phyloP scores from a whole-genome alignment of 2,113 vertebrate species.

The Cranoglanis bouderius region DNA sequence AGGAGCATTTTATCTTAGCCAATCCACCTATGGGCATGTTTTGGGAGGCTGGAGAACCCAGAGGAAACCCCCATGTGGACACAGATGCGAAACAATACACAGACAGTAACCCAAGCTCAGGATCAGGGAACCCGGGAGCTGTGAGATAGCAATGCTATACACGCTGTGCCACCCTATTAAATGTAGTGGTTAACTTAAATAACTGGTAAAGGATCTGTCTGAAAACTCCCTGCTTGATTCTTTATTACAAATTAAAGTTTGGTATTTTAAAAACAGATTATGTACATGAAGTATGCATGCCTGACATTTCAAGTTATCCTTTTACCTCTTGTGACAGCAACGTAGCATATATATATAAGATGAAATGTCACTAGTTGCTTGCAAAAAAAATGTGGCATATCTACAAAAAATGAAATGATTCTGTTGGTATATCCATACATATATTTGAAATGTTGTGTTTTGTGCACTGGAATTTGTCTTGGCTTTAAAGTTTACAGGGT shows the following conservation, averaged over 20 bases:
- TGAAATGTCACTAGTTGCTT: constrained; percentile 35
- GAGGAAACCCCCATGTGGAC: neutral
- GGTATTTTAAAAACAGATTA: constrained; percentile 3
- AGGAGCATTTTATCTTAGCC: neutral
- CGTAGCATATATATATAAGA: constrained; percentile 31
- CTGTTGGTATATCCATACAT: constrained; percentile 44
- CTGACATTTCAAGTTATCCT: constrained; percentile 42
- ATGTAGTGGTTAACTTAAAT: neutral
- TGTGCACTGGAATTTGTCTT: constrained; percentile 44
- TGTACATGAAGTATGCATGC: neutral
- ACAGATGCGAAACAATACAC: neutral
- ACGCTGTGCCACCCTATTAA: neutral
- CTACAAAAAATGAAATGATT: constrained; percentile 44
- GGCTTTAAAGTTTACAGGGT: constrained; percentile 48
- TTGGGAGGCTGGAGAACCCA: neutral
- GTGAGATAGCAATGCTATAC: neutral
- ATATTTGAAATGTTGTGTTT: constrained; percentile 46
- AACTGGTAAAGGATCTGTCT: neutral
- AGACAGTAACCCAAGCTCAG: neutral
- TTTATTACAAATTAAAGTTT: constrained; percentile 22
- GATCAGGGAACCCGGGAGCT: neutral
- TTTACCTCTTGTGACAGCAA: constrained; percentile 22
- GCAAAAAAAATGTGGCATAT: constrained; percentile 12
- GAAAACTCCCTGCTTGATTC: neutral
- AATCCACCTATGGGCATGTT: neutral